Evolutionary conservation across 2,797 vertebrate genomes (phyloP), one percentile per base, ranked within the genome.

Genomic region (Ciconia nigra): DNA sequence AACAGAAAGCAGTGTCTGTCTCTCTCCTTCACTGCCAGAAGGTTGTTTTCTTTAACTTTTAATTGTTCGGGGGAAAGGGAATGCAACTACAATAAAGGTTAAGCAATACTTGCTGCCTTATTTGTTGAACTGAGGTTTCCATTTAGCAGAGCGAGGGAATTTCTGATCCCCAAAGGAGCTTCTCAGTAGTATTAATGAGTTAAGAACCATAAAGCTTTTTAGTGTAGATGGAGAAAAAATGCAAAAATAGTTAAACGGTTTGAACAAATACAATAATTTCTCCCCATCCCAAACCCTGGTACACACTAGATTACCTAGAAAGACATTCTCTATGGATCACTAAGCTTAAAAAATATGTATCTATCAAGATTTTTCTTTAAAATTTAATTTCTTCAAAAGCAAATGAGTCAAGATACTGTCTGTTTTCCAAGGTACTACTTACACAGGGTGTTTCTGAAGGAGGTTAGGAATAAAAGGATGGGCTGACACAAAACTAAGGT

Each of bases 21-120:
- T 52, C 28, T 13, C 51, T 77, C n/a, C 63, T 78, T 70, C 63
- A 35, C 28, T 61, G 25, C 35, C 47, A 87, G 47, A 81, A 80
- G n/a, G 37, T 41, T 87, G 39, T 69, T 90, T 94, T 80, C 47
- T 87, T 95, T 80, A 42, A n/a, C 51, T 93, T 94, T 67, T 88
- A 96, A 92, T 89, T 96, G 71, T 89, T 91, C 74, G 5, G 84
- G 79, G 83, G 39, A 86, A 94, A 88, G 88, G 91, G 93, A 94
- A 83, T 81, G 84, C 37, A 80, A 74, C 78, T 85, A 44, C 74
- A 80, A 41, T 77, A 84, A 89, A 87, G 74, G 74, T 67, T 92
- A 95, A 94, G 63, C 44, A 85, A 83, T 54, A 58, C n/a, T 80
- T 74, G 81, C 63, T 66, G 41, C 24, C 13, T 72, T 78, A 70